Base-by-base conservation (phyloP, 2,797 vertebrate species). In the Ceryle rudis region DNA sequence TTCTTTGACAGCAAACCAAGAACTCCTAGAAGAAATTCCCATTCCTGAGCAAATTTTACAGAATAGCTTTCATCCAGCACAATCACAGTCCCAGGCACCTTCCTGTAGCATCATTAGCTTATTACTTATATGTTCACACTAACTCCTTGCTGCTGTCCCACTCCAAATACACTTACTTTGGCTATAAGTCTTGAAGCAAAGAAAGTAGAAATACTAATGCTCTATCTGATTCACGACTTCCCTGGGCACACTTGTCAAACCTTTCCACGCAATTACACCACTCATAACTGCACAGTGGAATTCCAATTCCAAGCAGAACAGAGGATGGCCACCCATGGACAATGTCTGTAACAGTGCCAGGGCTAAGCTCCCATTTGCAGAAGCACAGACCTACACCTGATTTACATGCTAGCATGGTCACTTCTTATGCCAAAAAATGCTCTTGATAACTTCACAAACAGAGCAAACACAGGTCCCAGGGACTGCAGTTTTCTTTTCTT, bases 281-380 rank as follows among this genome's bases (percentile, higher is more conserved):
- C 23, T 35, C 5, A 2, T 69, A 62, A 44, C 23, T 31, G 28
- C 4, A 1, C 11, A 58, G 44, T 16, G 37, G 7, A 47, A 21
- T 42, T 58, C 21, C 33, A 47, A 28, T 41, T 26, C 25, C n/a
- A 58, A 79, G 18, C 31, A 52, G 65, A 35, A 65, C n/a, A 52
- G 26, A 85, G 19, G 16, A 47, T 62, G n/a, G 16, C 20, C 55
- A 65, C 37, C 28, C 74, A 33, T 0, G 0, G 49, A 12, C 18
- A 35, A 8, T 1, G 1, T 19, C 41, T 35, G 16, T 71, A 73
- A 41, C 17, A 23, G 17, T 4, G 1, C 18, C 58, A 57, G 60
- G 28, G 42, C 61, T 73, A 25, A 91, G 5, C 5, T 74, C 42
- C 28, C 16, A n/a, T 7, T 5, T 39, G 20, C 26, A 88, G 51